Percentiles rank a stretch among this genome's conserved stretches.
These are phyloP conservation scores for Rhyacophila brunnea DNA, from an alignment of 1,140 invertebrate genomes.

Conservation along the genomic window DNA sequence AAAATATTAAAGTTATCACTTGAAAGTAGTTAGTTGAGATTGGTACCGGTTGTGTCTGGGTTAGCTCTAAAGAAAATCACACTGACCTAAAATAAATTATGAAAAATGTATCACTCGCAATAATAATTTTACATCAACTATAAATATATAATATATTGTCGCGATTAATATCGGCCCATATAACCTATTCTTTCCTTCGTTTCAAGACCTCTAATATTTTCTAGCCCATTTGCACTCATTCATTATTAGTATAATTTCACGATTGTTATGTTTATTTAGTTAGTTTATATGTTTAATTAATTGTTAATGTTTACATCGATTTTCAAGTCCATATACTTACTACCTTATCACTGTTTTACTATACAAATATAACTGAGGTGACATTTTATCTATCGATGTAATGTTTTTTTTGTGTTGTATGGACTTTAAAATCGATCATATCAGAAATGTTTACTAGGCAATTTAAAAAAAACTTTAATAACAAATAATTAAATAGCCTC, in stretches of 20 bases:
- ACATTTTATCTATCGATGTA: not conserved
- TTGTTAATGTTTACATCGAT: conserved; percentile 9
- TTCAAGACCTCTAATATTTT: too few relatives aligned
- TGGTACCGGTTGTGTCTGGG: too few relatives aligned
- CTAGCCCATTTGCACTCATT: too few relatives aligned
- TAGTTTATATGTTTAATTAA: conserved; percentile 7
- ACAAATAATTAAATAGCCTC: not conserved
- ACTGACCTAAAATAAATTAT: too few relatives aligned
- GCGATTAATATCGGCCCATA: too few relatives aligned
- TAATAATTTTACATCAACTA: too few relatives aligned
- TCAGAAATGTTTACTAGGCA: not conserved
- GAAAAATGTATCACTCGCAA: too few relatives aligned
- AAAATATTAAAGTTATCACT: too few relatives aligned
- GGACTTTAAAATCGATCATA: not conserved
- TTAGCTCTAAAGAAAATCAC: too few relatives aligned
- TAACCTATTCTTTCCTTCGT: too few relatives aligned
- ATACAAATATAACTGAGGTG: not conserved
- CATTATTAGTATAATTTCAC: not conserved
- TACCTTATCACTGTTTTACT: not conserved
- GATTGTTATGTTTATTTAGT: conserved; percentile 4
- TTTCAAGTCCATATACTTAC: not conserved
- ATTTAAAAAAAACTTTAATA: not conserved
- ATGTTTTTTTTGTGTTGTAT: not conserved
- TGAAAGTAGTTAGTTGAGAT: too few relatives aligned
- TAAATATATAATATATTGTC: too few relatives aligned